Evolutionary conservation across 2,797 vertebrate genomes (phyloP).

Genomic region (Poecilia gillii): DNA sequence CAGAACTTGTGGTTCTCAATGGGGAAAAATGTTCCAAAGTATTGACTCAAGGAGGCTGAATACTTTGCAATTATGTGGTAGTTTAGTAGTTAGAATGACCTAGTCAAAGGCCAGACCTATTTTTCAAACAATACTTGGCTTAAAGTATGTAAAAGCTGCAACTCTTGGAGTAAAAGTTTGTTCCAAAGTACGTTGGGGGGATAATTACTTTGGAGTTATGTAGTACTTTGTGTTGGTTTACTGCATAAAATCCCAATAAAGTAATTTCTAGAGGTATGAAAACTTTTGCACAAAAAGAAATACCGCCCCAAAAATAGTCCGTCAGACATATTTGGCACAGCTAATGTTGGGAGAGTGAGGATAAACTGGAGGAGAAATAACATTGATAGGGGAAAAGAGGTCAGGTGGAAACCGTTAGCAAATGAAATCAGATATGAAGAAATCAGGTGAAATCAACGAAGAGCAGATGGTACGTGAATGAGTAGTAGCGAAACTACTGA

Average conservation of each 20-base stretch:
- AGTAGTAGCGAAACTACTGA: slow-evolving; percentile 10
- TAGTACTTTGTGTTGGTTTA: background rate
- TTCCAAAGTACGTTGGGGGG: background rate
- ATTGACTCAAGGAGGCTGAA: background rate
- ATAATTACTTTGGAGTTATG: background rate
- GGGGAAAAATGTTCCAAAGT: background rate
- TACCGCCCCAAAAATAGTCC: background rate
- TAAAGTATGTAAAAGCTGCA: no score
- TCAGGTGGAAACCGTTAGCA: slow-evolving; percentile 10
- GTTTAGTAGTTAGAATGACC: background rate
- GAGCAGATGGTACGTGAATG: slow-evolving; percentile 12
- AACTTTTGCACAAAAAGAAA: background rate
- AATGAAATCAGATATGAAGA: slow-evolving; percentile 6
- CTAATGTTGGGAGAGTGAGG: background rate
- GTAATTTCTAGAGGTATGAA: background rate
- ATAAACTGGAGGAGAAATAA: background rate
- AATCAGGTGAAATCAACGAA: background rate
- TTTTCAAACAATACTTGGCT: no score
- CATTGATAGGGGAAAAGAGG: slow-evolving; percentile 1
- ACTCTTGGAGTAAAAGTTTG: background rate
- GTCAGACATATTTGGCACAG: background rate
- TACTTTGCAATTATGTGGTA: background rate
- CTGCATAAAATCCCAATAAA: background rate
- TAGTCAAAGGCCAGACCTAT: no score
- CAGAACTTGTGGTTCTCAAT: background rate